phyloP scores from a whole-genome alignment of 2,113 vertebrate genomes.

The Oncorhynchus keta region DNA sequence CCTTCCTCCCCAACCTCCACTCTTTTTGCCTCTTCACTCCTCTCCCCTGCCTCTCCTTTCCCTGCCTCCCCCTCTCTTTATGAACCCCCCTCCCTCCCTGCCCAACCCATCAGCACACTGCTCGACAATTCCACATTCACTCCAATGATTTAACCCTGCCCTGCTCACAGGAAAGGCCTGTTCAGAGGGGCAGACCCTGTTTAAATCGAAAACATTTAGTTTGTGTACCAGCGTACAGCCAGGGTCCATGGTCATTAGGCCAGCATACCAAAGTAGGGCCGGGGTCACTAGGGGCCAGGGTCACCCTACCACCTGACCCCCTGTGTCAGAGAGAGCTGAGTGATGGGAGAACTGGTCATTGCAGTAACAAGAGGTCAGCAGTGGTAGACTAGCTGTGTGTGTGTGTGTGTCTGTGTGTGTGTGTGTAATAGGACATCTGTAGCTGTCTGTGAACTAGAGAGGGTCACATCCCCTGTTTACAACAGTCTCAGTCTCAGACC shows the following conservation, averaged over 20 bases:
- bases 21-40: slow-evolving; percentile 18
- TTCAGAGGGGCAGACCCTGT: slow-evolving; percentile 51
- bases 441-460: not conserved
- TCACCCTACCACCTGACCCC: slow-evolving; percentile 69
- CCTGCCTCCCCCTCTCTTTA: no score
- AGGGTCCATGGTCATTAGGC: slow-evolving; percentile 65
- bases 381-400: slow-evolving; percentile 25
- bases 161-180: slow-evolving; percentile 65
- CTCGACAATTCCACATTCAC: slow-evolving; percentile 75
- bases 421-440: no score
- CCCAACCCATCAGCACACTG: slow-evolving; percentile 54
- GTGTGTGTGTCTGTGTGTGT: no score
- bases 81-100: slow-evolving; percentile 32
- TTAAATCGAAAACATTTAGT: slow-evolving; percentile 75
- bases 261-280: no score
- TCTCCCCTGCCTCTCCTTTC: not conserved
- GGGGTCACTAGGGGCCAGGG: slow-evolving; percentile 32
- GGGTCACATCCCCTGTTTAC: slow-evolving; percentile 45
- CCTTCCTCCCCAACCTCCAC: slow-evolving; percentile 43
- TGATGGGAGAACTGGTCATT: slow-evolving; percentile 62
- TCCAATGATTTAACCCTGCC: slow-evolving; percentile 58
- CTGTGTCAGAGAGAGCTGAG: slow-evolving; percentile 58
- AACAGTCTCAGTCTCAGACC: slow-evolving; percentile 27
- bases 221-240: slow-evolving; percentile 70
- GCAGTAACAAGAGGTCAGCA: slow-evolving; percentile 67